Evolutionary conservation across 2,888 invertebrate species (phyloP).

Genomic region (Rhagonycha fulva): DNA sequence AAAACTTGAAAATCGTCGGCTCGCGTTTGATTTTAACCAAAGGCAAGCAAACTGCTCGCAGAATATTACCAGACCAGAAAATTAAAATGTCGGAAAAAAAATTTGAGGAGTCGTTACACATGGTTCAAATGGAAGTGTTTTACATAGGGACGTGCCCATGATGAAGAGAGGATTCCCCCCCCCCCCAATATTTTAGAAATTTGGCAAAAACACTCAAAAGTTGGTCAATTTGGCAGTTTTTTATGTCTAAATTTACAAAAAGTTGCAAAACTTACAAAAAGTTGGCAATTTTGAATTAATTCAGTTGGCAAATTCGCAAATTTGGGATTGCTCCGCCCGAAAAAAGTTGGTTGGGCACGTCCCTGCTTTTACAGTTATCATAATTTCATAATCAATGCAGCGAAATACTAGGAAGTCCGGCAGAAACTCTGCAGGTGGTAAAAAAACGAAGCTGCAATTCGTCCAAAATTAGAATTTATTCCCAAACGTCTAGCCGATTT

Average conservation of each 20-base stretch:
- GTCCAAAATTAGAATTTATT: constrained; percentile 88
- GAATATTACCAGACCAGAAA: constrained; percentile 90
- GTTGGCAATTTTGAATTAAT: too few species aligned
- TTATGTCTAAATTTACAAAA: too few species aligned
- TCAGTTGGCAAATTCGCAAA: too few species aligned
- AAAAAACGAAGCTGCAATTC: constrained; percentile 87
- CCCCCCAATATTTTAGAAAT: too few species aligned
- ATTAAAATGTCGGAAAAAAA: constrained; percentile 97
- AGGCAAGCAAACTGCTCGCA: constrained; percentile 82
- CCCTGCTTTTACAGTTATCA: too few species aligned
- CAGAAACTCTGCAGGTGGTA: constrained; percentile 85
- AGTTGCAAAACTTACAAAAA: too few species aligned
- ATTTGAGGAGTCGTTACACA: constrained; percentile 95
- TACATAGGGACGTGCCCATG: too few species aligned
- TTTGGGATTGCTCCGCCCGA: too few species aligned
- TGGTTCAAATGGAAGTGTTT: constrained; percentile 99
- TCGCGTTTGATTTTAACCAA: constrained; percentile 99
- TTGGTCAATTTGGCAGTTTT: too few species aligned
- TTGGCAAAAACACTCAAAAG: too few species aligned
- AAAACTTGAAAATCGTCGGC: constrained; percentile 95
- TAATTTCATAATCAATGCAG: constrained; percentile 97
- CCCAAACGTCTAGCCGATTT: constrained; percentile 90
- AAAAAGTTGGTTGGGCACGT: too few species aligned
- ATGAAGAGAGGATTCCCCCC: too few species aligned
- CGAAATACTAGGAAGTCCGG: constrained; percentile 84